Percentiles rank a stretch among this genome's conserved stretches.
These are phyloP conservation scores for Thymelicus acteon DNA, from an alignment of 2,888 invertebrate genomes.

Conservation along the genomic window DNA sequence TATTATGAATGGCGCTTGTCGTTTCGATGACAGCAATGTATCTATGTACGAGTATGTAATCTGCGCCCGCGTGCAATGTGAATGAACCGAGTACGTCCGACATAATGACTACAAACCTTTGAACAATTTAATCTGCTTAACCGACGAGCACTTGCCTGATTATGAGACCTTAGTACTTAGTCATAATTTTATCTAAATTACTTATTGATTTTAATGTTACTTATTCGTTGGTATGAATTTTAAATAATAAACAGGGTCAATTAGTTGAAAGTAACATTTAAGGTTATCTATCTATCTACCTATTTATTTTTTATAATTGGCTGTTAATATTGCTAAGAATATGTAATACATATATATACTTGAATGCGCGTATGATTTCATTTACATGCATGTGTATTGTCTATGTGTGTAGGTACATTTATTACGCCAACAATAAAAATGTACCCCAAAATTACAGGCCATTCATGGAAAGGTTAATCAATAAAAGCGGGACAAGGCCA, in stretches of 20 bases:
- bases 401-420: background rate
- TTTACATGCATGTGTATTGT: background rate
- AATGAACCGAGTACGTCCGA: constrained; percentile 54
- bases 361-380: background rate
- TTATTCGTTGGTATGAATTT: constrained; percentile 8
- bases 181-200: constrained; percentile 18
- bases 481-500: constrained; percentile 13
- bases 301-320: background rate
- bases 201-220: constrained; percentile 23
- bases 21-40: constrained; percentile 8
- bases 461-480: constrained; percentile 17
- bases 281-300: background rate
- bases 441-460: constrained; percentile 13
- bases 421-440: constrained; percentile 15
- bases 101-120: constrained; percentile 48
- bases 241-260: constrained; percentile 4
- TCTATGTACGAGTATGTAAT: background rate
- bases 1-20: constrained; percentile 49
- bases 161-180: constrained; percentile 19
- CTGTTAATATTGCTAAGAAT: background rate
- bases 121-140: constrained; percentile 43
- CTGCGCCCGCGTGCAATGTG: constrained; percentile 46
- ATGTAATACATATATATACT: background rate
- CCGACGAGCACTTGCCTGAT: background rate
- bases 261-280: background rate